These are phyloP conservation scores for Drosophila sp. DNA, from an alignment of 1,140 invertebrate species.

Conservation along the genomic window DNA sequence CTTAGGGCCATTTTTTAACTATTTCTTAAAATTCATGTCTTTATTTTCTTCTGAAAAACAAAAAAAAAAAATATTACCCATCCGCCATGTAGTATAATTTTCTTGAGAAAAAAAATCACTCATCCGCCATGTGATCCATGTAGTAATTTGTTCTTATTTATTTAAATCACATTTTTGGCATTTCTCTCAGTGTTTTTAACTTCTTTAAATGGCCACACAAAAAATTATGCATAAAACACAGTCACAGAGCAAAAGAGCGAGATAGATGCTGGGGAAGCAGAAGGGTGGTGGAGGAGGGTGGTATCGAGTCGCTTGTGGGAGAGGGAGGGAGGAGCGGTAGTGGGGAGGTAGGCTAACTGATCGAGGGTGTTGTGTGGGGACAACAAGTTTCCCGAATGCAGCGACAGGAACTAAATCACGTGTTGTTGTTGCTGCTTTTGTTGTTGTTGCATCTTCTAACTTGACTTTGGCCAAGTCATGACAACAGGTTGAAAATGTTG, in stretches of 20 bases:
- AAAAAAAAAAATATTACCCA: too few species aligned
- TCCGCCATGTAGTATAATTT: too few species aligned
- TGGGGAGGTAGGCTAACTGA: constrained; percentile 10
- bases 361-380: constrained; percentile 39
- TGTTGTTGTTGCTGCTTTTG: constrained; percentile 48
- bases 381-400: constrained; percentile 72
- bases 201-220: constrained; percentile 47
- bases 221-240: constrained; percentile 67
- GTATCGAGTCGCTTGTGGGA: not conserved
- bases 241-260: constrained; percentile 10
- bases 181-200: constrained; percentile 24
- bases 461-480: constrained; percentile 81
- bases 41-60: too few species aligned
- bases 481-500: constrained; percentile 80
- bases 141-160: too few species aligned
- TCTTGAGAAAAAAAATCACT: too few species aligned
- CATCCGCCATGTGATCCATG: too few species aligned
- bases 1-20: too few species aligned
- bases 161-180: not conserved
- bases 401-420: constrained; percentile 80
- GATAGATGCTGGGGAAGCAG: not conserved
- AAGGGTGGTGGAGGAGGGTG: not conserved
- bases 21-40: too few species aligned
- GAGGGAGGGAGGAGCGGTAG: not conserved
- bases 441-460: constrained; percentile 63